phyloP scores from a whole-genome alignment of 2,113 vertebrate species.

The Oreochromis aureus region DNA sequence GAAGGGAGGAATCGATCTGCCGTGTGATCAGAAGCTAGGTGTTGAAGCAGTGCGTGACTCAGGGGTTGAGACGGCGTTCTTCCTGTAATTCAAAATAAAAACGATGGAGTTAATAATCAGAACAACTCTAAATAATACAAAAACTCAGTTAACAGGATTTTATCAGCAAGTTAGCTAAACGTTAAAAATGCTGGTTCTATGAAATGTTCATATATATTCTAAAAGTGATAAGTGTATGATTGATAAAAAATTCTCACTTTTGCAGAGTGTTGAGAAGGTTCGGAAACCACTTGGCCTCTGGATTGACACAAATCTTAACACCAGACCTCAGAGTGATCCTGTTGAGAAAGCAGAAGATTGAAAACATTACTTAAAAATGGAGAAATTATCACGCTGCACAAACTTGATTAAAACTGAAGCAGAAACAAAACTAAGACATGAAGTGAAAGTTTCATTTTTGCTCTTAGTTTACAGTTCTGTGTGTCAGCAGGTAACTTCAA shows the following conservation, averaged over 20 bases:
- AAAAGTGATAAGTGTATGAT: background rate
- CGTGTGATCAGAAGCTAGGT: background rate
- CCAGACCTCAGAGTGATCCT: background rate
- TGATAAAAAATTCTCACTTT: background rate
- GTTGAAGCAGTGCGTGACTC: background rate
- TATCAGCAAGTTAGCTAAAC: background rate
- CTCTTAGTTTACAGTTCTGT: background rate
- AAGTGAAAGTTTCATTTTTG: background rate
- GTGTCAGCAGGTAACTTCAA: background rate
- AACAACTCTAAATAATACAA: fast-evolving
- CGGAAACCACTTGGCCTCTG: background rate
- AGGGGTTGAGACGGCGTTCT: fast-evolving
- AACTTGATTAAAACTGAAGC: fast-evolving
- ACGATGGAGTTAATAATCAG: fast-evolving
- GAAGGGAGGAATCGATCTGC: fast-evolving
- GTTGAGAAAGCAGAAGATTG: background rate
- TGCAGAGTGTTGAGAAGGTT: fast-evolving
- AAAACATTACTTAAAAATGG: background rate
- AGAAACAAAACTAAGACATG: background rate
- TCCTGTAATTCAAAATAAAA: background rate
- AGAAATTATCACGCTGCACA: background rate
- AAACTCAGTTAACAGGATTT: fast-evolving
- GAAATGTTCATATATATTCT: fast-evolving
- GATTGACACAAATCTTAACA: background rate
- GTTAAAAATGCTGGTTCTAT: fast-evolving